Conservation (phyloP, 2,888 invertebrate genomes). For the Bruchidius siliquastri region DNA sequence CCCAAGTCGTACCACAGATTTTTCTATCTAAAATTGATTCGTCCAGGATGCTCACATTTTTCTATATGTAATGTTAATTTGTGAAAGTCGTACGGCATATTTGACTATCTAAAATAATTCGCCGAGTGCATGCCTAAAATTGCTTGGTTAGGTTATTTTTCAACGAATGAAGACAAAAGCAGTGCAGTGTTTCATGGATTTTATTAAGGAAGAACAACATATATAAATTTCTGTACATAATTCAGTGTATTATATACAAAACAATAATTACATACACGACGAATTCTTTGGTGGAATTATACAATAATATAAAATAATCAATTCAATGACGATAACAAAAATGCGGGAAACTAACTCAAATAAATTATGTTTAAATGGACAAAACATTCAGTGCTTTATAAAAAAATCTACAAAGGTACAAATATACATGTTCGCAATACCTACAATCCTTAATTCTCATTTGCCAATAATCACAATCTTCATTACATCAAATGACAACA, state of each 20-base stretch:
- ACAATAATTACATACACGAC: constrained; percentile 39
- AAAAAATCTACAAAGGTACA: constrained; percentile 11
- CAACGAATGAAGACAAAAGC: neutral
- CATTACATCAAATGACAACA: neutral
- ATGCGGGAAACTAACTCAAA: neutral
- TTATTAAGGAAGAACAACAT: constrained; percentile 45
- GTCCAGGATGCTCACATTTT: too few relatives aligned
- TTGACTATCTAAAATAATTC: too few relatives aligned
- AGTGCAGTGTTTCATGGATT: constrained; percentile 8
- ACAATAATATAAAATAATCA: constrained; percentile 36
- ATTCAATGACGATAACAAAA: constrained; percentile 15
- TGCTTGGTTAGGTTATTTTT: neutral
- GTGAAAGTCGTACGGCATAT: too few relatives aligned
- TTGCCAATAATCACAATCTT: constrained; percentile 2
- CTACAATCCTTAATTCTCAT: constrained; percentile 2
- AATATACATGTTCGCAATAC: constrained; percentile 5
- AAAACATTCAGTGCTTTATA: neutral
- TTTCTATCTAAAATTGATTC: too few relatives aligned
- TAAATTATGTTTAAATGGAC: neutral
- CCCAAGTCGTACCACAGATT: too few relatives aligned
- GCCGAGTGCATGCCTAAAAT: too few relatives aligned
- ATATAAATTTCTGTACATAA: constrained; percentile 50
- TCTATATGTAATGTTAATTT: too few relatives aligned
- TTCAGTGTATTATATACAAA: constrained; percentile 43
- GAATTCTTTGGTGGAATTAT: constrained; percentile 49